Conservation (phyloP, 2,888 invertebrate species). For the Dicycla oo region DNA sequence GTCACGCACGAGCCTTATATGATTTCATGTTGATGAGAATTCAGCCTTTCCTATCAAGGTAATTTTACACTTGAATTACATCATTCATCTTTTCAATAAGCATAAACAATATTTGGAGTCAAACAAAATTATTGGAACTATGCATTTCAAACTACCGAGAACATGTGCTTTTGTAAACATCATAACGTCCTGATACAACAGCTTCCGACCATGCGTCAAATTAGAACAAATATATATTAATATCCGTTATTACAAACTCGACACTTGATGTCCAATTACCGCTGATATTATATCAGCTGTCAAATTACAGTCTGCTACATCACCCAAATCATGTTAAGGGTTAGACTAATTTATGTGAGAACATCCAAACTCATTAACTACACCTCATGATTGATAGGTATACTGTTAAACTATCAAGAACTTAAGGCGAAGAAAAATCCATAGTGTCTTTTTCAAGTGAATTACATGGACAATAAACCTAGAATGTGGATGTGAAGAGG, state of each 20-base stretch:
- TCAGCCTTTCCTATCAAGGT: not conserved
- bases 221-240: conserved; percentile 31
- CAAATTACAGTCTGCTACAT: conserved; percentile 50
- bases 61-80: not conserved
- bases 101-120: not conserved
- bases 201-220: conserved; percentile 1
- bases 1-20: too few species aligned
- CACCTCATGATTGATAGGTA: not conserved
- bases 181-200: not conserved
- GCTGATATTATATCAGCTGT: conserved; percentile 43
- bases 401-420: not conserved
- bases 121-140: not conserved
- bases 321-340: conserved; percentile 33
- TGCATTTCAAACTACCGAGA: not conserved
- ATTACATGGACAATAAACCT: not conserved
- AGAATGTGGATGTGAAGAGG: not conserved
- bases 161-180: not conserved
- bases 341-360: conserved; percentile 35
- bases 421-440: not conserved
- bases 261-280: conserved; percentile 54
- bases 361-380: not conserved
- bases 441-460: not conserved
- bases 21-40: not conserved
- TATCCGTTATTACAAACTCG: conserved; percentile 43
- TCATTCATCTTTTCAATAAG: not conserved